Evolutionary conservation across 2,113 vertebrate species (phyloP), one percentile per base, ranked within the genome.

Genomic region (Callospermophilus lateralis): DNA sequence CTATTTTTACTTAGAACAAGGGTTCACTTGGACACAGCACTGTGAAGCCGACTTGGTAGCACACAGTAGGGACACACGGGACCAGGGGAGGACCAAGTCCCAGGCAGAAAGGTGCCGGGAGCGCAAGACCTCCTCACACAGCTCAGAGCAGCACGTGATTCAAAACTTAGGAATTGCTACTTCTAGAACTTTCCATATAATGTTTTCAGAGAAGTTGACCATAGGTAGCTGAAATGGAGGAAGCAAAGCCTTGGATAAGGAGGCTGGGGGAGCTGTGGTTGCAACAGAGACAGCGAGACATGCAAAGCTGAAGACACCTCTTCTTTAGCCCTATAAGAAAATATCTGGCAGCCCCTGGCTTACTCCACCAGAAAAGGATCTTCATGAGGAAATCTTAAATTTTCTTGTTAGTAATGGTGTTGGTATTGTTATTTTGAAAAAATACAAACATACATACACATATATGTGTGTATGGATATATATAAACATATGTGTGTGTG

Each of bases 261-360:
- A 34, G 9, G 10, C 55, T 20, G 8, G 10, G 48, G 6, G 8
- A 24, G 65, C 26, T 39, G 39, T 1, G 0, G 24, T 1, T 11
- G 8, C 51, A 2, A 1, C 0, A 32, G 58, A 34, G 6, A 24
- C 79, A 1, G 0, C 0, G 1, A 0, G 2, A 12, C 39, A 39
- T 1, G 11, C 16, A 11, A 51, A 61, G 51, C 48, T 37, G 30
- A 42, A 37, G 28, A 26, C 13, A 16, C 4, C 20, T 63, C 1
- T 34, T 37, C 39, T 78, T n/a, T 3, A 19, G 48, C n/a, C 45
- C 37, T 45, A 0, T 37, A 39, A 70, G 45, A 34, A 93, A 77
- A 34, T 45, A 24, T 63, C 84, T 51, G 16, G n/a, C 11, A 28
- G 53, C 2, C 10, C 17, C 42, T 55, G 72, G 30, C 19, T 78